These are phyloP conservation scores for Tigriopus californicus DNA, from an alignment of 2,888 invertebrate species.

Conservation along the genomic window DNA sequence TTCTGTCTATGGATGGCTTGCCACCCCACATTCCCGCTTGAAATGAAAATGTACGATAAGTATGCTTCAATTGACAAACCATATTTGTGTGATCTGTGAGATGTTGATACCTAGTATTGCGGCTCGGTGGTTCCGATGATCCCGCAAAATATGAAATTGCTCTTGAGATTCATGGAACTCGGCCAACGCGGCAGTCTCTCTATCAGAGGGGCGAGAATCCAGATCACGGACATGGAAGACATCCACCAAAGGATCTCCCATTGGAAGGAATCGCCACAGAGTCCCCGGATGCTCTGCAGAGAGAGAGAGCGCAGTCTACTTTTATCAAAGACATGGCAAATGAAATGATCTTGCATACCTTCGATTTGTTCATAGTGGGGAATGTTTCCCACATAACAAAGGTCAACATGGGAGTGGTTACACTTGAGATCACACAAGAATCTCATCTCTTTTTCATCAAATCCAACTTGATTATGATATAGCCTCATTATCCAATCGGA, in stretches of 20 bases:
- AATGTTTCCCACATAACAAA: slow-evolving; percentile 16
- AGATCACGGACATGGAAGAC: slow-evolving; percentile 19
- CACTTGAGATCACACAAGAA: slow-evolving; percentile 17
- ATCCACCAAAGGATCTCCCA: slow-evolving; percentile 20
- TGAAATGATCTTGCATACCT: too few relatives aligned
- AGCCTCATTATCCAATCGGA: slow-evolving; percentile 19
- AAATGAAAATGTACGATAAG: too few relatives aligned
- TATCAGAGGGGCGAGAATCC: slow-evolving; percentile 17
- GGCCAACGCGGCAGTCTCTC: slow-evolving; percentile 20
- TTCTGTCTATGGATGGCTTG: background rate
- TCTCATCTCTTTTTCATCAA: background rate
- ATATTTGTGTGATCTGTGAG: too few relatives aligned
- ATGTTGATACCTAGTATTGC: too few relatives aligned
- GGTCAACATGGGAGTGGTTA: slow-evolving; percentile 16
- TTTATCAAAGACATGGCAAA: too few relatives aligned
- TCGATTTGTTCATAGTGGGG: too few relatives aligned
- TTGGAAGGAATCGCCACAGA: slow-evolving; percentile 18
- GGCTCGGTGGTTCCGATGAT: slow-evolving; percentile 17
- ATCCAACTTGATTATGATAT: slow-evolving; percentile 17
- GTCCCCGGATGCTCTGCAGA: slow-evolving; percentile 8
- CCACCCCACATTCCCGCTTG: slow-evolving; percentile 4
- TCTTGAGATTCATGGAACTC: slow-evolving; percentile 19
- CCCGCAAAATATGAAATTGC: slow-evolving; percentile 21
- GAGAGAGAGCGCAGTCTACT: too few relatives aligned
- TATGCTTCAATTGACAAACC: too few relatives aligned